These are phyloP conservation scores for Choloepus hoffmanni DNA, from an alignment of 2,113 vertebrate species.

Conservation along the genomic window DNA sequence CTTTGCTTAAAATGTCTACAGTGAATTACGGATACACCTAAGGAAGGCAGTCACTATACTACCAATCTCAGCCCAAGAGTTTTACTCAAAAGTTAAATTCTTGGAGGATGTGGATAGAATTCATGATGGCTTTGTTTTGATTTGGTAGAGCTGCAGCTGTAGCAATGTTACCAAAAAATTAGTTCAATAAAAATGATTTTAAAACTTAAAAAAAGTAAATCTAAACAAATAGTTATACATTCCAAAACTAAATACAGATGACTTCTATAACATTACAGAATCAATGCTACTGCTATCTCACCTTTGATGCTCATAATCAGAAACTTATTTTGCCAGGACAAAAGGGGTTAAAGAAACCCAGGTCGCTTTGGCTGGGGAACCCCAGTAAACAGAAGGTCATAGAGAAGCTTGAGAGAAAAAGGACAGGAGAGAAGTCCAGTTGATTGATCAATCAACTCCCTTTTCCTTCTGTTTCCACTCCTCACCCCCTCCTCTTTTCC, in stretches of 20 bases:
- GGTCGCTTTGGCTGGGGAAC: neutral
- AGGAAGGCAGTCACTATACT: neutral
- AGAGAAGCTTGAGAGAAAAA: neutral
- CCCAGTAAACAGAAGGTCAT: neutral
- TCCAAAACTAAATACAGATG: neutral
- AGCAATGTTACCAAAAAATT: too few species aligned
- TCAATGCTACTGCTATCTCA: rapidly evolving
- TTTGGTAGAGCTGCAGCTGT: too few species aligned
- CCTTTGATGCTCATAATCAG: neutral
- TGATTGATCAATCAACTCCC: too few species aligned
- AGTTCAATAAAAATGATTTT: too few species aligned
- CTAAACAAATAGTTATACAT: neutral
- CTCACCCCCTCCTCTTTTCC: neutral
- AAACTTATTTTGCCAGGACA: neutral
- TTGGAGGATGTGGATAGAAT: too few species aligned
- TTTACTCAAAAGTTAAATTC: neutral
- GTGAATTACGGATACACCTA: neutral
- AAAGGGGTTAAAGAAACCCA: neutral
- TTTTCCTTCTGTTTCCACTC: neutral
- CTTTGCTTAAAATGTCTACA: neutral
- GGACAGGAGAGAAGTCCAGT: neutral
- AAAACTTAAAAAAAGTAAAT: neutral
- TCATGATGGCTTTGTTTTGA: too few species aligned
- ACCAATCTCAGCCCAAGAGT: neutral
- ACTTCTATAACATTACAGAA: neutral